Conservation (phyloP, 2,113 vertebrate species). For the Elgaria multicarinata region DNA sequence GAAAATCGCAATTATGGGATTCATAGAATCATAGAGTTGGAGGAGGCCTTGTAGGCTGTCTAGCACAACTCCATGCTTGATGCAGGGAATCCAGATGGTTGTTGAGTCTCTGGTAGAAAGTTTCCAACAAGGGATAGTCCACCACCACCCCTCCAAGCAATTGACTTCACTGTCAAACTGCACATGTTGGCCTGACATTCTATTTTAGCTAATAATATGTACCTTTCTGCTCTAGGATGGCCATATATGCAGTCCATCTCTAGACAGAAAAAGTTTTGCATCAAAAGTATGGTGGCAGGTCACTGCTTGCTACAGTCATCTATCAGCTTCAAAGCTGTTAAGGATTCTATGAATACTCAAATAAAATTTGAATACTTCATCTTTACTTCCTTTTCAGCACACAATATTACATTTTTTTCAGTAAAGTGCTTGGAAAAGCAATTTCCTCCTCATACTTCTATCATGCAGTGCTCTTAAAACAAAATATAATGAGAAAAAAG, state of each 20-base stretch:
- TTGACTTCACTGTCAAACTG: not conserved
- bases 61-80: not conserved
- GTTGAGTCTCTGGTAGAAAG: not conserved
- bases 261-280: conserved; percentile 2
- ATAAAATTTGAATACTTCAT: conserved; percentile 30
- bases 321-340: conserved; percentile 14
- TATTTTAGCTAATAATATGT: not conserved
- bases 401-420: conserved; percentile 36
- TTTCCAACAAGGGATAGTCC: not conserved
- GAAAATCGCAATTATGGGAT: not conserved
- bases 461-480: conserved; percentile 23
- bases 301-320: not conserved
- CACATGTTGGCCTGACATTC: not conserved
- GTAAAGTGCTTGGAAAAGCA: conserved; percentile 40
- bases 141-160: not conserved
- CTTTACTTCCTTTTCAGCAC: conserved; percentile 17
- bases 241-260: not conserved
- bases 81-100: not conserved
- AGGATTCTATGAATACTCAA: conserved; percentile 31
- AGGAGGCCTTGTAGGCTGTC: not conserved
- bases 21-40: too few relatives aligned
- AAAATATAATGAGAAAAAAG: conserved; percentile 22
- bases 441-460: conserved; percentile 8
- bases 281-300: not conserved
- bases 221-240: not conserved